Evolutionary conservation across 2,888 invertebrate species (phyloP).

Genomic region (Ormyrus pomaceus): DNA sequence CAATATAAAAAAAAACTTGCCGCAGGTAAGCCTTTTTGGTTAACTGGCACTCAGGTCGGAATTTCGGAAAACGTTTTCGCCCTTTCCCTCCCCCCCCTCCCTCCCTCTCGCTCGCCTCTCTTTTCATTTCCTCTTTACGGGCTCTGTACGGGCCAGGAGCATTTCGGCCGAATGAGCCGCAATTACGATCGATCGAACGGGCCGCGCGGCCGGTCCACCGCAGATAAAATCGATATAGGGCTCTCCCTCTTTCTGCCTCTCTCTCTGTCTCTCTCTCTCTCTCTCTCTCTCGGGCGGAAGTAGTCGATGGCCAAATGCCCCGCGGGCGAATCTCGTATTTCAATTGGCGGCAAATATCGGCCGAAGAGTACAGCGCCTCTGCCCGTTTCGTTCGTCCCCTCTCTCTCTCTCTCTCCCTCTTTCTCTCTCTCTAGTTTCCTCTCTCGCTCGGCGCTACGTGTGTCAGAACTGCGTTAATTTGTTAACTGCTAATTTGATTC

Average conservation of each 20-base stretch:
- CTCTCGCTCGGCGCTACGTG: conserved; percentile 22
- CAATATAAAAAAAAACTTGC: no score
- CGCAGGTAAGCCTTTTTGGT: no score
- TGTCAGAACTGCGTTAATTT: conserved; percentile 60
- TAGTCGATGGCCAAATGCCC: conserved; percentile 58
- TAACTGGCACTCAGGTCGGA: no score
- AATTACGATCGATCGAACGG: conserved; percentile 53
- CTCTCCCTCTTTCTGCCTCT: background rate
- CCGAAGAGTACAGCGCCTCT: conserved; percentile 22
- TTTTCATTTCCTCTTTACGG: no score
- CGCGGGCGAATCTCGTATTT: conserved; percentile 62
- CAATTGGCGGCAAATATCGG: conserved; percentile 64
- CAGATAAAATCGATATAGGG: conserved; percentile 57
- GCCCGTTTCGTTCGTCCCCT: background rate
- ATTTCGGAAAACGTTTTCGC: no score
- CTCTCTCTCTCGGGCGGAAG: conserved; percentile 54
- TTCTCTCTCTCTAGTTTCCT: conserved; percentile 16
- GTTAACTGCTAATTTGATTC: conserved; percentile 64
- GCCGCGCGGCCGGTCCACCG: background rate
- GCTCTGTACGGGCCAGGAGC: background rate
- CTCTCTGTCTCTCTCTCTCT: conserved; percentile 21
- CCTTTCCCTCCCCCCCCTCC: background rate
- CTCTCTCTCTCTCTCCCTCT: conserved; percentile 16
- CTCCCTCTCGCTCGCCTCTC: background rate
- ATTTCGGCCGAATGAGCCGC: conserved; percentile 62